Base-by-base conservation (phyloP, 1,140 invertebrate genomes). In the Heliothis virescens region DNA sequence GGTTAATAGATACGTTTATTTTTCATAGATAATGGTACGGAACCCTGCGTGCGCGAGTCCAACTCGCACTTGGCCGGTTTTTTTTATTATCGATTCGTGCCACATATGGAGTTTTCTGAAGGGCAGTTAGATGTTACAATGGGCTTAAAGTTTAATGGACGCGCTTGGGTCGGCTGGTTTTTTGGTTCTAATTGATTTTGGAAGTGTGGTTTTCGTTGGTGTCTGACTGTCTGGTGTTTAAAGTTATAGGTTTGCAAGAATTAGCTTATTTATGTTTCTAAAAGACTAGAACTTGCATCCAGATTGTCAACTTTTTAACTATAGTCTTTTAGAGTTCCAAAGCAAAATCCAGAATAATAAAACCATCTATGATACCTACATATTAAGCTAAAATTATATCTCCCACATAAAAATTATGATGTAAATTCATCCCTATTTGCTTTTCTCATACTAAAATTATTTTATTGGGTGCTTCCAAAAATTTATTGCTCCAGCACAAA, bases 61-160 rank as follows among this genome's bases (percentile, higher is more conserved):
- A n/a, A n/a, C n/a, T n/a, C n/a, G n/a, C n/a, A n/a, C n/a, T n/a
- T n/a, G n/a, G n/a, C n/a, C n/a, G n/a, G n/a, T n/a, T n/a, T n/a
- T n/a, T n/a, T 69, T 69, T 79, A 57, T 55, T 75, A 16, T 60
- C 34, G 73, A 80, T 90, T 80, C 89, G 87, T 91, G 89, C 87
- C 89, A 89, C 91, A 91, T 73, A 91, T 91, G 91, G 91, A 82
- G 84, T 88, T 21, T 59, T 13, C 41, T 67, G 11, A 21, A 67
- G 63, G 63, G 63, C 63, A 67, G 63, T 67, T 67, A 67, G 63
- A 48, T 48, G 63, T 67, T 67, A 67, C 63, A 67, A 73, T 73
- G 52, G 26, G 50, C 47, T 73, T 73, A 67, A 41, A 67, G n/a
- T 67, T 67, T 48, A 67, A 67, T 50, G 16, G 63, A 41, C 18